Evolutionary conservation across 30 jellyfish, hydroid and myxozoan genomes (phyloP).

Genomic region (Catostylus mosaicus): DNA sequence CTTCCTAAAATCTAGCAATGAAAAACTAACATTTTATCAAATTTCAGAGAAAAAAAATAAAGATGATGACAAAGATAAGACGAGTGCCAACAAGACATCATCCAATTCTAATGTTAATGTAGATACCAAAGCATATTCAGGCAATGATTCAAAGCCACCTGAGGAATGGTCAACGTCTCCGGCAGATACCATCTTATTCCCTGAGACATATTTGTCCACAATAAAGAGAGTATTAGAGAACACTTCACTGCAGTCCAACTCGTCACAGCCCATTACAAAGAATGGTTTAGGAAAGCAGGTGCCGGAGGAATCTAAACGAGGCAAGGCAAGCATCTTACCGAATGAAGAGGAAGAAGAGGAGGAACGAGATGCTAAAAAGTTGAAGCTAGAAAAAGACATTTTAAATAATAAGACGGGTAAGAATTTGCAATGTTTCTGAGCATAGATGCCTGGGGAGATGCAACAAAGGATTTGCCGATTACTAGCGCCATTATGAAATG

Average conservation of each 20-base stretch:
- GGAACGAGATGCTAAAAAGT: conserved; percentile 14
- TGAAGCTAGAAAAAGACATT: conserved; percentile 8
- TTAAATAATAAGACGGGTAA: conserved; percentile 14
- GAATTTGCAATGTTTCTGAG: too few relatives aligned
- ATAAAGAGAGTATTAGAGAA: conserved; percentile 57
- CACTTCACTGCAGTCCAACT: conserved; percentile 32
- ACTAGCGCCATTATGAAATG: too few relatives aligned
- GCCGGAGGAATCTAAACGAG: conserved; percentile 8
- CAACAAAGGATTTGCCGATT: too few relatives aligned
- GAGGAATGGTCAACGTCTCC: conserved; percentile 71
- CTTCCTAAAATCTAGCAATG: neutral
- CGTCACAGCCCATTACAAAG: conserved; percentile 39
- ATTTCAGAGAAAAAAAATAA: conserved; percentile 11
- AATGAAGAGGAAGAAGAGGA: conserved; percentile 47
- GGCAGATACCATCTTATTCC: conserved; percentile 56
- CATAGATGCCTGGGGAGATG: too few relatives aligned
- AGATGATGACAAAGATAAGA: conserved; percentile 1
- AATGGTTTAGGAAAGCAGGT: conserved; percentile 27
- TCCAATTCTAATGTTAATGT: conserved; percentile 13
- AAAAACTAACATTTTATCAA: neutral
- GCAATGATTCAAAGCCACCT: conserved; percentile 36
- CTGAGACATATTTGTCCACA: conserved; percentile 59
- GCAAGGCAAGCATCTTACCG: conserved; percentile 3
- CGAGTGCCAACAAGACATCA: conserved; percentile 1
- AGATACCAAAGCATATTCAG: conserved; percentile 11